phyloP scores from a whole-genome alignment of 2,113 vertebrate species.

The Zosterops hypoxanthus region DNA sequence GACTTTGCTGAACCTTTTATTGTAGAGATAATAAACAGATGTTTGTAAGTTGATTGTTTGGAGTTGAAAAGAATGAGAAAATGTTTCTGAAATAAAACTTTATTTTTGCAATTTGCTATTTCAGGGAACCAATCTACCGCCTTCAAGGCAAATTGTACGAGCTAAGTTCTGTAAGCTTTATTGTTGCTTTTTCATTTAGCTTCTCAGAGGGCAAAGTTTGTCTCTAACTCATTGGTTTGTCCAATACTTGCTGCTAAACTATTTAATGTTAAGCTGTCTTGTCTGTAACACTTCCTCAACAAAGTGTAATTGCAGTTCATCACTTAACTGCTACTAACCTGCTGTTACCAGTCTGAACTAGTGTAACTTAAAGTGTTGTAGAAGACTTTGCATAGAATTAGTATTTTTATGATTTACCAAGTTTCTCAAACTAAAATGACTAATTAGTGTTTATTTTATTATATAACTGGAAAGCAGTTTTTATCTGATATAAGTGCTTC shows the following conservation, averaged over 20 bases:
- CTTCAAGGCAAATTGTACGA: slow-evolving; percentile 94
- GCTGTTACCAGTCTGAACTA: slow-evolving; percentile 75
- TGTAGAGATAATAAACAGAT: slow-evolving; percentile 65
- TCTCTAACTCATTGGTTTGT: slow-evolving; percentile 75
- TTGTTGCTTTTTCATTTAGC: slow-evolving; percentile 83
- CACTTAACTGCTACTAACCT: slow-evolving; percentile 76
- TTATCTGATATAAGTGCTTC: slow-evolving; percentile 41
- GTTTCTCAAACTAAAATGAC: slow-evolving; percentile 71
- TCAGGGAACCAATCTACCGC: slow-evolving; percentile 88
- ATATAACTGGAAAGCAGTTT: slow-evolving; percentile 49
- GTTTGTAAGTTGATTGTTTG: slow-evolving; percentile 65
- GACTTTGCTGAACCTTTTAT: slow-evolving; percentile 59
- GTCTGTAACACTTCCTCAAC: slow-evolving; percentile 65
- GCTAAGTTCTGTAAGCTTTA: slow-evolving; percentile 87
- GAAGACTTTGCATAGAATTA: slow-evolving; percentile 48
- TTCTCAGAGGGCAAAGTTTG: slow-evolving; percentile 74
- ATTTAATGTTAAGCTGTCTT: slow-evolving; percentile 55
- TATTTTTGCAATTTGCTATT: slow-evolving; percentile 80
- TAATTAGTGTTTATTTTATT: slow-evolving; percentile 65
- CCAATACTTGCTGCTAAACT: slow-evolving; percentile 73
- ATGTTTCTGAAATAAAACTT: slow-evolving; percentile 78
- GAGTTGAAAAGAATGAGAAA: slow-evolving; percentile 72
- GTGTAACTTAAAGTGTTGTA: slow-evolving; percentile 43
- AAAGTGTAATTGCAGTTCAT: slow-evolving; percentile 68
- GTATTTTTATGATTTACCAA: slow-evolving; percentile 26